Evolutionary conservation across 2,797 vertebrate species (phyloP), one percentile per base, ranked within the genome.

Genomic region (Clarias platycephalus): DNA sequence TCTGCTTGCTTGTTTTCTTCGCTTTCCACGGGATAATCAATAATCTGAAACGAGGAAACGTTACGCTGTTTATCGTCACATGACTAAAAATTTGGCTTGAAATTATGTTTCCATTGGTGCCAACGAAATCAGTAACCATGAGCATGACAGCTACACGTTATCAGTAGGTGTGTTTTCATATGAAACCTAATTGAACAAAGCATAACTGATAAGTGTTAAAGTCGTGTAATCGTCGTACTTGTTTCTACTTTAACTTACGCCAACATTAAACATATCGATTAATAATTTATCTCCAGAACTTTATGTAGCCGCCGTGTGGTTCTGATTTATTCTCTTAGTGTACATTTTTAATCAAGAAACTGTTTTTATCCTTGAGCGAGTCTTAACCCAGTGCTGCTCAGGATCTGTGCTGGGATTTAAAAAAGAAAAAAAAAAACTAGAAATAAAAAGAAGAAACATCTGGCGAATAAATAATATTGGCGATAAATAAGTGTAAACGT

Each of bases 401-500:
- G 20, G 10, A 34, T 40, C 67, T 24, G 66, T 13, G 8, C 8
- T 70, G 67, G 67, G 31, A 44, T 22, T 68, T 8, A 20, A 58
- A 18, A 58, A 6, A 18, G 4, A 57, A 20, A 6, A 20, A 1
- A 16, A 57, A 22, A 22, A 5, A 3, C 16, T 8, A 34, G 18
- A 1, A 24, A 68, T 10, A 13, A 12, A 34, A 20, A 22, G 5
- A 44, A 44, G 22, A 49, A 49, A 71, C 10, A 2, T 44, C 2
- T 70, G 67, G 34, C 20, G 2, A 40, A n/a, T n/a, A n/a, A n/a
- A n/a, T n/a, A n/a, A n/a, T n/a, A n/a, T n/a, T n/a, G n/a, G n/a
- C n/a, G n/a, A n/a, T n/a, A n/a, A n/a, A 71, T 71, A 44, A n/a
- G 44, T 40, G 67, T 40, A 70, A 70, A 70, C 12, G 66, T 70